Conservation (phyloP, 2,113 vertebrate species). For the Nanger granti region DNA sequence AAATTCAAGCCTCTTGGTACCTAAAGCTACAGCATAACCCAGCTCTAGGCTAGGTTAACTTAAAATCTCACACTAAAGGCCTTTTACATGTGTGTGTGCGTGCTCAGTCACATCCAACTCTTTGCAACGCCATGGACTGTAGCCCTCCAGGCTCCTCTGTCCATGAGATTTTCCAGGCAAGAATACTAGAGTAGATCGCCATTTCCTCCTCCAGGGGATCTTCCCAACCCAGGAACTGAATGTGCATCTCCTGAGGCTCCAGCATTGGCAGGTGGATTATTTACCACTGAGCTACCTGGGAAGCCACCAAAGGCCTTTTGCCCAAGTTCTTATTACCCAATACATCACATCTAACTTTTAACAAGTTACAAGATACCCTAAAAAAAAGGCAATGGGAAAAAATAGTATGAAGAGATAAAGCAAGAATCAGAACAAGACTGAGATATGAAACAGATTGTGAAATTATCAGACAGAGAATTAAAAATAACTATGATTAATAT, state of each 20-base stretch:
- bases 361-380: neutral
- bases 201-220: neutral
- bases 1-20: neutral
- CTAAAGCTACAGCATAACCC: neutral
- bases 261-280: neutral
- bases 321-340: neutral
- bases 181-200: neutral
- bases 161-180: neutral
- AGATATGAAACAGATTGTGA: neutral
- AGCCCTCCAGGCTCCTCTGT: neutral
- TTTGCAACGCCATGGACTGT: neutral
- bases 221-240: neutral
- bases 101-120: neutral
- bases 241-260: neutral
- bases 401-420: neutral
- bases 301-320: neutral
- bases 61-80: neutral
- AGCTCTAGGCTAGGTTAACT: neutral
- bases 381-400: neutral
- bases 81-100: neutral
- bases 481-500: neutral
- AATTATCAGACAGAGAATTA: slow-evolving; percentile 19
- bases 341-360: neutral
- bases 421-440: neutral
- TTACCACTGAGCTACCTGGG: neutral